Percentiles rank a stretch among this genome's conserved stretches.
Evolutionary conservation across 2,113 vertebrate genomes (phyloP).

Genomic region (Calyptommatus sinebrachiatus): DNA sequence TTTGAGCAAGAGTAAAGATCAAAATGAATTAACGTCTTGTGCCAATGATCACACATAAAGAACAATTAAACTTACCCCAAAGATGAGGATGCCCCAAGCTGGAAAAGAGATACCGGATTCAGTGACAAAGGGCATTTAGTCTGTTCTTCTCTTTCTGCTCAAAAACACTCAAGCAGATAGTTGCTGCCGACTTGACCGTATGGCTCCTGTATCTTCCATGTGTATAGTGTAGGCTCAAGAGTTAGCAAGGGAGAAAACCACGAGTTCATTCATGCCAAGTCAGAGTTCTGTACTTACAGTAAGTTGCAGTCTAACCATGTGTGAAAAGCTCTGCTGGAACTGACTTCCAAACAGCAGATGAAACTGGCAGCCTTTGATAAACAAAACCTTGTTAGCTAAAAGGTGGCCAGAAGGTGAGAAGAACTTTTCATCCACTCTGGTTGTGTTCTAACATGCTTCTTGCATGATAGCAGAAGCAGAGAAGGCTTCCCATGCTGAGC

Average conservation of each 20-base stretch:
- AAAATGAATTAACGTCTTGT: constrained; percentile 2
- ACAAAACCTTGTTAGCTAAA: constrained; percentile 37
- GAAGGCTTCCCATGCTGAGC: constrained; percentile 16
- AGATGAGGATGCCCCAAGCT: not conserved
- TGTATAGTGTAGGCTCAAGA: not conserved
- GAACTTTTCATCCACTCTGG: constrained; percentile 11
- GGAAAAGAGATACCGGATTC: not conserved
- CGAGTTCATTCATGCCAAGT: constrained; percentile 32
- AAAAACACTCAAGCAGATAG: constrained; percentile 3
- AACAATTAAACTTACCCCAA: not conserved
- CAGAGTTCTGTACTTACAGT: constrained; percentile 8
- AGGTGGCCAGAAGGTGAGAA: constrained; percentile 32
- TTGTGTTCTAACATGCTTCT: constrained; percentile 22
- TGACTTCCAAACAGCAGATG: constrained; percentile 33
- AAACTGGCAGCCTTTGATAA: constrained; percentile 23
- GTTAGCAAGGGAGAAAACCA: constrained; percentile 8
- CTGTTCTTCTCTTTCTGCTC: constrained; percentile 5
- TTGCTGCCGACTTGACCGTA: constrained; percentile 11
- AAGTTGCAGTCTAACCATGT: constrained; percentile 5
- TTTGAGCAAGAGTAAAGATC: not conserved
- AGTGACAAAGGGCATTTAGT: not conserved
- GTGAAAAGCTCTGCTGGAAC: constrained; percentile 26
- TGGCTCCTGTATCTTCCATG: constrained; percentile 8
- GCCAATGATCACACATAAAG: not conserved
- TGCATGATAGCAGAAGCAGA: constrained; percentile 19